These are phyloP conservation scores for Calliphora vicina DNA, from an alignment of 1,140 invertebrate species.

Conservation along the genomic window DNA sequence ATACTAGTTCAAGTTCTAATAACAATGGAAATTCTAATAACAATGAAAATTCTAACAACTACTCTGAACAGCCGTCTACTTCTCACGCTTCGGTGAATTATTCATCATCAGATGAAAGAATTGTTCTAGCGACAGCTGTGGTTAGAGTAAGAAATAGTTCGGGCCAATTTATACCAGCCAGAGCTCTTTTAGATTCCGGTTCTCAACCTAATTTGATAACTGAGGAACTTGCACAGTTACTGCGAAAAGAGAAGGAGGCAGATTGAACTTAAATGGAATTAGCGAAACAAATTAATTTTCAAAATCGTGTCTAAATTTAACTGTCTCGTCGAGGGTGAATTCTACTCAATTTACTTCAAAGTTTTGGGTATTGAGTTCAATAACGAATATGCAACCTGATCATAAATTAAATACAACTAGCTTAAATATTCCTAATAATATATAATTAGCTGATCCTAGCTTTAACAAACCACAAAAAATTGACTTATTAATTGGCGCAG, in stretches of 20 bases:
- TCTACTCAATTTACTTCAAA: neutral
- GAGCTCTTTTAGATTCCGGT: conserved; percentile 19
- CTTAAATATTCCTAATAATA: conserved; percentile 39
- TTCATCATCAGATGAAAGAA: neutral
- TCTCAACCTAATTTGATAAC: conserved; percentile 29
- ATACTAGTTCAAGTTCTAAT: neutral
- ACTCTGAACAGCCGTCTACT: neutral
- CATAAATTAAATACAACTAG: neutral
- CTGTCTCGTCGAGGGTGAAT: conserved; percentile 11
- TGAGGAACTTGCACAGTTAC: neutral
- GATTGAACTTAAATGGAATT: neutral
- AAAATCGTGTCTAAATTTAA: neutral
- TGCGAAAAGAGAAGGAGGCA: neutral
- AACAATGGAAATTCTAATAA: neutral
- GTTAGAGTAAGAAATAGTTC: neutral
- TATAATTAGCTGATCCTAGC: conserved; percentile 44
- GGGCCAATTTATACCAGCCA: neutral
- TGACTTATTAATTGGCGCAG: conserved; percentile 49
- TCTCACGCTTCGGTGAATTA: neutral
- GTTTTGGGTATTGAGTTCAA: conserved; percentile 13
- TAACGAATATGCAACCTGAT: neutral
- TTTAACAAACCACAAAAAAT: conserved; percentile 44
- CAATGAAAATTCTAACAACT: neutral
- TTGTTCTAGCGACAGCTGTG: neutral
- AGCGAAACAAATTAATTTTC: neutral